Evolutionary conservation across 1,140 invertebrate species (phyloP).

Genomic region (Lordiphosa collinella): DNA sequence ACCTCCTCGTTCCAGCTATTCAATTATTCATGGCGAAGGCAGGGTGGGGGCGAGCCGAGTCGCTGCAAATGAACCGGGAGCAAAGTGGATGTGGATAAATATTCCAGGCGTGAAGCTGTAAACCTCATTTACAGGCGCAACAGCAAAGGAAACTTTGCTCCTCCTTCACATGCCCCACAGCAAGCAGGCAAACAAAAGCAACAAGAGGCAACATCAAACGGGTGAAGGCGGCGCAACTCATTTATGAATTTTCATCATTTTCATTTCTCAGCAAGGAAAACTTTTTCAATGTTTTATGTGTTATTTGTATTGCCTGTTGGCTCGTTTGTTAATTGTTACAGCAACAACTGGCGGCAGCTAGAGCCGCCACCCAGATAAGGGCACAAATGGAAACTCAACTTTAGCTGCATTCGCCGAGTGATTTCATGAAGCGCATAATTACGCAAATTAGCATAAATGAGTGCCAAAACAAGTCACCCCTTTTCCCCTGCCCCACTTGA

Average conservation of each 20-base stretch:
- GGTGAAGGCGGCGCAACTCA: slow-evolving; percentile 27
- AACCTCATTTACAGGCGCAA: slow-evolving; percentile 43
- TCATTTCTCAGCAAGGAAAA: slow-evolving; percentile 33
- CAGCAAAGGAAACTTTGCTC: slow-evolving; percentile 23
- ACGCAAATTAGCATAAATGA: slow-evolving; percentile 78
- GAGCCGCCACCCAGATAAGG: slow-evolving; percentile 17
- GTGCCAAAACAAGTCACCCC: slow-evolving; percentile 34
- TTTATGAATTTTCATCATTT: slow-evolving; percentile 68
- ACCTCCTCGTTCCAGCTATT: slow-evolving; percentile 4
- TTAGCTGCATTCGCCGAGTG: slow-evolving; percentile 63
- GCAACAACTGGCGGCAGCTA: slow-evolving; percentile 32
- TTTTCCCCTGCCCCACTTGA: not conserved
- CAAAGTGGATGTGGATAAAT: not conserved
- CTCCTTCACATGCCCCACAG: slow-evolving; percentile 2
- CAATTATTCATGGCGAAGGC: slow-evolving; percentile 58
- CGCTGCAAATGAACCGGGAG: slow-evolving; percentile 21
- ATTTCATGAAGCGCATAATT: slow-evolving; percentile 78
- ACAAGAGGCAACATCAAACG: slow-evolving; percentile 5
- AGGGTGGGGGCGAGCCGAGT: not conserved
- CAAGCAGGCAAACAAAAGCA: slow-evolving; percentile 12
- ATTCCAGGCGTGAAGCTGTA: slow-evolving; percentile 37
- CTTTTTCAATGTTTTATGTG: slow-evolving; percentile 76
- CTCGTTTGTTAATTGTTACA: slow-evolving; percentile 73
- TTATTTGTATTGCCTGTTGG: slow-evolving; percentile 69
- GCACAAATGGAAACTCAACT: slow-evolving; percentile 51